Conservation (phyloP, 2,113 vertebrate genomes). For the Oceanites oceanicus region DNA sequence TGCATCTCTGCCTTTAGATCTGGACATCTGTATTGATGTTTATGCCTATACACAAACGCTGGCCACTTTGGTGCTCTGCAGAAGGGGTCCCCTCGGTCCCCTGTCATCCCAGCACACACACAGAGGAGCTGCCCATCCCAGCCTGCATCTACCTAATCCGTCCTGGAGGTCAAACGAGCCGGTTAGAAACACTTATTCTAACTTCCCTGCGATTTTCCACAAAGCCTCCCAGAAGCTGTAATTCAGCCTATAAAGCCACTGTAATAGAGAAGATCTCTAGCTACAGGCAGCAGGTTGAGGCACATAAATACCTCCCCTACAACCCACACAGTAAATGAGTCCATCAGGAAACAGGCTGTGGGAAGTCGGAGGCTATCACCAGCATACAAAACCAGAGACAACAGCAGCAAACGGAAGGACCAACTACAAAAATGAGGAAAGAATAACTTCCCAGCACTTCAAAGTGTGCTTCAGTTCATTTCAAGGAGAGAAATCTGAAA, state of each 20-base stretch:
- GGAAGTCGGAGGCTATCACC: not conserved
- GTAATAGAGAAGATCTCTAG: not conserved
- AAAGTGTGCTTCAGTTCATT: not conserved
- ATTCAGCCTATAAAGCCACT: not conserved
- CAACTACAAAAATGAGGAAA: not conserved
- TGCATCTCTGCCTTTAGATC: not conserved
- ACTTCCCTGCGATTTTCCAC: not conserved
- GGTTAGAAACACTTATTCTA: not conserved
- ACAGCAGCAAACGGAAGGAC: not conserved
- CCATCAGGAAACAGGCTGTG: not conserved
- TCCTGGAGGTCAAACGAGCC: not conserved
- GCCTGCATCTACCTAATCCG: not conserved
- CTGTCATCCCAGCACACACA: not conserved
- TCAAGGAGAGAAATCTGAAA: not conserved
- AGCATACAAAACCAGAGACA: not conserved
- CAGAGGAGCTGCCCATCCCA: not conserved
- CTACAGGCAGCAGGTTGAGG: not conserved
- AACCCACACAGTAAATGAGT: not conserved
- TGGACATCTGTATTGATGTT: not conserved
- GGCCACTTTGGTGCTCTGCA: not conserved
- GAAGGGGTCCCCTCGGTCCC: not conserved
- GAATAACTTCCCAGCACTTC: not conserved
- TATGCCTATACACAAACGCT: fast-evolving
- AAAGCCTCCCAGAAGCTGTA: not conserved
- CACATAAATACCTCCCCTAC: not conserved